A percentile compares a stretch with the other conserved stretches of the same genome.
phyloP scores from a whole-genome alignment of 2,888 invertebrate species.

The Hyles lineata region DNA sequence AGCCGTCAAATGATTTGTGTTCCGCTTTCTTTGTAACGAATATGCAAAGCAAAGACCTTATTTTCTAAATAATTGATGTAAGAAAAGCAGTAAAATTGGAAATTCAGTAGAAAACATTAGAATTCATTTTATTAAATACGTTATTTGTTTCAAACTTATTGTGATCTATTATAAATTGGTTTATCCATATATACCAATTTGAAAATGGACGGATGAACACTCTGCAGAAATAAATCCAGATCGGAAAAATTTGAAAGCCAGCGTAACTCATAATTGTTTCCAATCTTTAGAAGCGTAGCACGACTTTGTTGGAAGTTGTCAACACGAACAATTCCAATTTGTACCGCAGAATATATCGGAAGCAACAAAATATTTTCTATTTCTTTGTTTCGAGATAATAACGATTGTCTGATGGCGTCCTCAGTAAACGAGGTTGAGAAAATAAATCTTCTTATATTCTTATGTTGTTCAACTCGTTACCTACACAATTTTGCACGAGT shows the following conservation, averaged over 20 bases:
- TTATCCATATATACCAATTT: background rate
- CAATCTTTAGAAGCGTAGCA: background rate
- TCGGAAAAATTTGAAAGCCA: background rate
- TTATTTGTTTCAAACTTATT: background rate
- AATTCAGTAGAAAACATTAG: background rate
- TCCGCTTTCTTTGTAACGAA: constrained; percentile 18
- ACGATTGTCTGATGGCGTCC: background rate
- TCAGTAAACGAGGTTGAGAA: background rate
- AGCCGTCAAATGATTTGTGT: constrained; percentile 14
- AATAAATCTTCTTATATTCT: background rate
- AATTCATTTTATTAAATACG: background rate
- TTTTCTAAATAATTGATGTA: constrained; percentile 1
- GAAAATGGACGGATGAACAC: background rate
- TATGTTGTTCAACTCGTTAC: too few species aligned
- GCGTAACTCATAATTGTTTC: constrained; percentile 6
- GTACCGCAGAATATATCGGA: background rate
- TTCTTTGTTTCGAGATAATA: background rate
- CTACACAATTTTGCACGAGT: too few species aligned
- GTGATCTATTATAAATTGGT: background rate
- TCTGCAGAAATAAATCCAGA: background rate
- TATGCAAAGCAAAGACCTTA: constrained; percentile 7
- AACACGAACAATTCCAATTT: constrained; percentile 15
- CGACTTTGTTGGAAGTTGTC: background rate
- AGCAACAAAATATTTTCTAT: constrained; percentile 14
- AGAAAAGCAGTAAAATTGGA: background rate